Base-by-base conservation (phyloP, 2,113 vertebrate genomes). In the Paracanthobrama guichenoti region DNA sequence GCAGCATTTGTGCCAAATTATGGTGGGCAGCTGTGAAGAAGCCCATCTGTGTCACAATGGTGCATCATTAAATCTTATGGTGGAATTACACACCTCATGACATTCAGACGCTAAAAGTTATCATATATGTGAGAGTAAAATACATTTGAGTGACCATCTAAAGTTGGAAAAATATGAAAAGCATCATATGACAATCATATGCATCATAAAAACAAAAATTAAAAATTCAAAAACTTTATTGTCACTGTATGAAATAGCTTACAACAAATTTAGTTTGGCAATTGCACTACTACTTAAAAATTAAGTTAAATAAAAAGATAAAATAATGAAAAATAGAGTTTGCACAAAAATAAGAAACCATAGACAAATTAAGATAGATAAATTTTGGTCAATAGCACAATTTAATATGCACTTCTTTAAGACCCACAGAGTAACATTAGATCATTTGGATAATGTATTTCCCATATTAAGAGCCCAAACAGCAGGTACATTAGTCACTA, bases 41-140 rank as follows among this genome's bases (percentile, higher is more conserved):
- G 48, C n/a, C 67, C 55, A 72, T 82, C 50, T 82, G 81, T 82
- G 53, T 72, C 69, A 82, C 22, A 18, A 60, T 57, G 39, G 12
- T 42, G 31, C 48, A 44, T 24, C 69, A 28, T 82, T 73, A 73
- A 28, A 57, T 39, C 50, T 77, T 57, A 57, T 14, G 12, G 74
- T 35, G 64, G 16, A 67, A 69, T 69, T 69, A 39, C 66, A 39
- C 64, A 67, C 64, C 64, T 69, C 16, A 22, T 22, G 31, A 22
- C 31, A 39, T 69, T 39, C 12, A 77, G 28, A 59, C 6, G 16
- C 3, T 28, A 48, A 13, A 46, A 26, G n/a, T 67, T 67, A 35
- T 35, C 20, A 67, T 66, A 8, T 35, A 9, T 8, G 64, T 4
- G 18, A 39, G 31, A 69, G 9, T 22, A 4, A 39, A 69, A 39